Percentiles rank a stretch among this genome's conserved stretches.
phyloP scores from a whole-genome alignment of 2,797 vertebrate species.

The Clamator glandarius region DNA sequence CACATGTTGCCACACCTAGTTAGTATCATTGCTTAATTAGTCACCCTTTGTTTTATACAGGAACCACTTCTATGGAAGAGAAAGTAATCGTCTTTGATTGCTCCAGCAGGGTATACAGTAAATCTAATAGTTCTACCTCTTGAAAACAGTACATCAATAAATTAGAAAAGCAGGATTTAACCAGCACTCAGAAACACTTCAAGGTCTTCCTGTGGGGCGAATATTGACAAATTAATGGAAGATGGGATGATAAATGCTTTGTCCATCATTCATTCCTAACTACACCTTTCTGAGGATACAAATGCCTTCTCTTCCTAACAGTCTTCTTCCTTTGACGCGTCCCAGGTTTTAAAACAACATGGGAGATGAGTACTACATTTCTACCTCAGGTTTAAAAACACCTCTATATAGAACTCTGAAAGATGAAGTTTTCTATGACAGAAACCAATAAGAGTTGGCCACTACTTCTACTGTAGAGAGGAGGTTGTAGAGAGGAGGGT shows the following conservation, averaged over 20 bases:
- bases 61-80: not conserved
- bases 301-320: not conserved
- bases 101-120: not conserved
- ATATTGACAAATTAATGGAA: not conserved
- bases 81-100: not conserved
- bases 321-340: not conserved
- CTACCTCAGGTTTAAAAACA: not conserved
- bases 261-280: not conserved
- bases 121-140: not conserved
- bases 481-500: too few relatives aligned
- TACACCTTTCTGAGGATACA: not conserved
- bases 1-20: not conserved
- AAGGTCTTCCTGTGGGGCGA: not conserved
- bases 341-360: not conserved
- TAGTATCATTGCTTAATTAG: not conserved
- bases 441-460: not conserved
- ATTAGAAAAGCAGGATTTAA: not conserved
- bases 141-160: not conserved
- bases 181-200: not conserved
- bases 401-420: not conserved
- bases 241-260: not conserved
- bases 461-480: not conserved
- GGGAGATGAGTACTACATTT: fast-evolving
- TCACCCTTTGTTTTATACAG: constrained; percentile 9
- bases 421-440: not conserved